Evolutionary conservation across 2,888 invertebrate species (phyloP).

Genomic region (Pandemis corylana): DNA sequence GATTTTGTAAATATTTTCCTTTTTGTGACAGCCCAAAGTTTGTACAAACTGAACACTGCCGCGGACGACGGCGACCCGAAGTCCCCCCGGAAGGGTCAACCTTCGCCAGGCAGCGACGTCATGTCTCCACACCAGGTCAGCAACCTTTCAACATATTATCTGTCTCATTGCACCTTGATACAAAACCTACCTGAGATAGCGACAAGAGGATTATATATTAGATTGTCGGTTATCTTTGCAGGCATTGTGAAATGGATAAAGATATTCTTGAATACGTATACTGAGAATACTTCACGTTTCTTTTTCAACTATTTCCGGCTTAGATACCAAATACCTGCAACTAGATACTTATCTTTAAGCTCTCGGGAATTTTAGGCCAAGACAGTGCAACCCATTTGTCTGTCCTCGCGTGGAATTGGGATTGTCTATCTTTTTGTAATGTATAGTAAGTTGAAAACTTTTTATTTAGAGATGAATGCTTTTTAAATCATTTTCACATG

Average conservation of each 20-base stretch:
- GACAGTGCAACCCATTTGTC: not conserved
- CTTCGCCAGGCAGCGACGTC: conserved; percentile 76
- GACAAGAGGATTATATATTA: not conserved
- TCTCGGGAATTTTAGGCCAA: not conserved
- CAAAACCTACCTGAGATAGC: not conserved
- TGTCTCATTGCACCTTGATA: not conserved
- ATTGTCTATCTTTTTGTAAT: too few relatives aligned
- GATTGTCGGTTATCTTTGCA: not conserved
- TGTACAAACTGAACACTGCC: conserved; percentile 80
- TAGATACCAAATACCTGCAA: not conserved
- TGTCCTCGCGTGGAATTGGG: too few relatives aligned
- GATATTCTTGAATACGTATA: not conserved
- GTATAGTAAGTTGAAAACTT: too few relatives aligned
- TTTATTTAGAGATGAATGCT: too few relatives aligned
- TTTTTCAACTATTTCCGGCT: not conserved
- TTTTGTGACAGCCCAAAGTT: conserved; percentile 72
- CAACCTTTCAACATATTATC: conserved; percentile 11
- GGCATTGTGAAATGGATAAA: not conserved
- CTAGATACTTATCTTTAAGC: not conserved
- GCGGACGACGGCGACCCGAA: conserved; percentile 74
- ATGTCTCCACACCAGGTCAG: conserved; percentile 81
- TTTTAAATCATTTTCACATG: too few relatives aligned
- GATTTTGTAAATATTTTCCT: conserved; percentile 36
- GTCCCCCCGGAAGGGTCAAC: conserved; percentile 77
- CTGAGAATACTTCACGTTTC: not conserved